A percentile compares a stretch with the other conserved stretches of the same genome.
Evolutionary conservation across 2,797 vertebrate species (phyloP).

Genomic region (Bryconaethiops microstoma): DNA sequence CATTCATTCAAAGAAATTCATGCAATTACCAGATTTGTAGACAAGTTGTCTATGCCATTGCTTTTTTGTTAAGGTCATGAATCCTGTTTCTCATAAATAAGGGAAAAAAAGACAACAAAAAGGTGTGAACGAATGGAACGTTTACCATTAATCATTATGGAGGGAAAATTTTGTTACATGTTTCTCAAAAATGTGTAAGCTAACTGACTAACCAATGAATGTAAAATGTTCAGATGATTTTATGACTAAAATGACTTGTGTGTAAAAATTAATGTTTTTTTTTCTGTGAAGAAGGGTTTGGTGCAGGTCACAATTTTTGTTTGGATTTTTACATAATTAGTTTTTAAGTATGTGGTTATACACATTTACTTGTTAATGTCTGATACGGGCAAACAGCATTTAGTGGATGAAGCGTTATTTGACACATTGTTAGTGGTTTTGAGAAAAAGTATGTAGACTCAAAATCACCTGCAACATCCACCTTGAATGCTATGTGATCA

Average conservation of each 20-base stretch:
- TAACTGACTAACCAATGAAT: background rate
- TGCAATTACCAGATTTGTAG: conserved; percentile 51
- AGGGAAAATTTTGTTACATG: conserved; percentile 1
- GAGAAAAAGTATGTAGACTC: conserved; percentile 55
- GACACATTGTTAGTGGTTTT: conserved; percentile 64
- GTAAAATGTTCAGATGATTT: background rate
- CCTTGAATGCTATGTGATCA: conserved; percentile 87
- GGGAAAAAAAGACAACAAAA: conserved; percentile 36
- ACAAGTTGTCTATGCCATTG: conserved; percentile 55
- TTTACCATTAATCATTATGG: conserved; percentile 11
- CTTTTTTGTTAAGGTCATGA: conserved; percentile 25
- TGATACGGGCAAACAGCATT: conserved; percentile 57
- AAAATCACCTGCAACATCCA: conserved; percentile 86
- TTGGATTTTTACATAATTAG: conserved; percentile 19
- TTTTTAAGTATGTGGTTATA: conserved; percentile 39
- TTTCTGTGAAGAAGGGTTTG: conserved; percentile 17
- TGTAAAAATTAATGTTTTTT: background rate
- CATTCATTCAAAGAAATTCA: conserved; percentile 66
- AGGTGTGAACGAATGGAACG: conserved; percentile 29
- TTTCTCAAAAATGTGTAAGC: background rate
- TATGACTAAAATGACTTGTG: background rate
- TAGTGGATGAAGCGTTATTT: conserved; percentile 63
- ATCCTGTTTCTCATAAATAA: conserved; percentile 25
- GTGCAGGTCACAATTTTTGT: background rate
- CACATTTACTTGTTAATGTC: conserved; percentile 45